A percentile compares a stretch with the other conserved stretches of the same genome.
phyloP scores from a whole-genome alignment of 2,113 vertebrate species.

The Sturnus vulgaris region DNA sequence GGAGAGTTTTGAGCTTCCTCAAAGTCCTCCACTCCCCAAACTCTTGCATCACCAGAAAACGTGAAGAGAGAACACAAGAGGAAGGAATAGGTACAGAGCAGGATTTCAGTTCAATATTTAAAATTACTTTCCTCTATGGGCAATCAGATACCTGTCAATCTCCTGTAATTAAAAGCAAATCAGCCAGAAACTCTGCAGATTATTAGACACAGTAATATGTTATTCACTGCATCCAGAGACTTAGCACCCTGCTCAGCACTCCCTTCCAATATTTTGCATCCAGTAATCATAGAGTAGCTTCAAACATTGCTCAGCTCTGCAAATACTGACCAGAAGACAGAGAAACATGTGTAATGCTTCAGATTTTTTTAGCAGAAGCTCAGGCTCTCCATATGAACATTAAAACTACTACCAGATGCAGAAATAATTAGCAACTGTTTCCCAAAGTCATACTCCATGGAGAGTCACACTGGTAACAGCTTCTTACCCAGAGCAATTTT shows the following conservation, averaged over 20 bases:
- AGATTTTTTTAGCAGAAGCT: background rate
- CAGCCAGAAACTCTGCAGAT: background rate
- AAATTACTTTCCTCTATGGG: background rate
- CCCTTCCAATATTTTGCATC: background rate
- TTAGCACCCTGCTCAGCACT: background rate
- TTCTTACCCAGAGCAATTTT: background rate
- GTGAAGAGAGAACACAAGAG: background rate
- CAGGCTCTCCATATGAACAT: background rate
- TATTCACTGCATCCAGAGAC: background rate
- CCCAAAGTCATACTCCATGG: background rate
- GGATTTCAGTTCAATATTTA: background rate
- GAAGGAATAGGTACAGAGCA: background rate
- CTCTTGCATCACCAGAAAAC: background rate
- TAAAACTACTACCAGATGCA: background rate
- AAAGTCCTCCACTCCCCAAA: background rate
- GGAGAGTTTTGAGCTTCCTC: background rate
- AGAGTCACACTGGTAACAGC: background rate
- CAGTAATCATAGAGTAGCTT: background rate
- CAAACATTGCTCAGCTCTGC: background rate
- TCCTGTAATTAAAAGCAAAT: background rate
- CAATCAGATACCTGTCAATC: background rate
- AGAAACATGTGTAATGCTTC: background rate
- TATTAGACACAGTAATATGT: background rate
- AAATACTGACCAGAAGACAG: background rate
- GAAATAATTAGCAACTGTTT: background rate